Conservation (phyloP, 2,113 vertebrate species). For the Neodontobutis hainanensis region DNA sequence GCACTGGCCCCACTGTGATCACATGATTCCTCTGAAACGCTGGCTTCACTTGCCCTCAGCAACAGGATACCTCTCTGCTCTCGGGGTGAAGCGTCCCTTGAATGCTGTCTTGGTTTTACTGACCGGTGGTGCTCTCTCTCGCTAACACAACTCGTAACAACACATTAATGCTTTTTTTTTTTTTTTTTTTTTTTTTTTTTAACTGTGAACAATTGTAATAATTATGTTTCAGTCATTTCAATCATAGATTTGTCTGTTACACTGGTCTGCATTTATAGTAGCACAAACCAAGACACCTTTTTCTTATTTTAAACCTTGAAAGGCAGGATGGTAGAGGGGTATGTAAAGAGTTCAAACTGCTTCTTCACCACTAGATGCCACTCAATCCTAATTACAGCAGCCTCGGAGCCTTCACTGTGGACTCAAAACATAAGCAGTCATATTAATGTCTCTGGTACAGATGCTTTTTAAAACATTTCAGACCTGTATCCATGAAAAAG, state of each 20-base stretch:
- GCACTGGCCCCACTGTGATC: constrained; percentile 91
- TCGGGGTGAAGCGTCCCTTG: constrained; percentile 42
- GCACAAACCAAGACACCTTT: neutral
- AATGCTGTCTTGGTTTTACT: constrained; percentile 37
- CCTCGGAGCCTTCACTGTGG: neutral
- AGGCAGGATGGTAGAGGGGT: neutral
- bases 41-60: constrained; percentile 34
- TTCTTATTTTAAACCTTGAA: too few species aligned
- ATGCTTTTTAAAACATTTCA: neutral
- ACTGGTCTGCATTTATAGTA: neutral
- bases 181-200: too few species aligned
- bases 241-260: neutral
- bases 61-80: constrained; percentile 48
- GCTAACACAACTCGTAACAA: constrained; percentile 32
- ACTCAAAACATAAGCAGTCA: neutral
- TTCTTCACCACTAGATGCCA: neutral
- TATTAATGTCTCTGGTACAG: neutral
- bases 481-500: neutral
- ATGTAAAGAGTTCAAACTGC: neutral
- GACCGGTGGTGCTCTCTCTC: constrained; percentile 6
- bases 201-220: too few species aligned
- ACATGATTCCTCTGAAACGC: constrained; percentile 80
- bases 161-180: too few species aligned
- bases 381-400: too few species aligned
- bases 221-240: too few species aligned